A percentile compares a stretch with the other conserved stretches of the same genome.
Conservation (phyloP, 1,140 invertebrate genomes). For the Scaptomyza hsui region DNA sequence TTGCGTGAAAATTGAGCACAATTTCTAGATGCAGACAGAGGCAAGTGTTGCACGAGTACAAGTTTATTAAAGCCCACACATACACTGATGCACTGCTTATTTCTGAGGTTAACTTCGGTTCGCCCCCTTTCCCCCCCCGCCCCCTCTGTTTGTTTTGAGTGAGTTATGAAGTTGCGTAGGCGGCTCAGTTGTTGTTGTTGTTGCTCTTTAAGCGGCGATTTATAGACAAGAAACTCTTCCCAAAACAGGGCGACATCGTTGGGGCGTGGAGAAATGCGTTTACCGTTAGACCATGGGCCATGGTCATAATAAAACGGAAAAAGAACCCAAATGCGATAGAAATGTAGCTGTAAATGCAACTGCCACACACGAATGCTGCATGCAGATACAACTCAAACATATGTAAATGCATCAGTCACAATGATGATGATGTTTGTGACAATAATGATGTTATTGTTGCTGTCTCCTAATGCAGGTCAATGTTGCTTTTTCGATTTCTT, state of each 20-base stretch:
- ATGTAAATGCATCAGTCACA: conserved; percentile 66
- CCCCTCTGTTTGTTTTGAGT: conserved; percentile 58
- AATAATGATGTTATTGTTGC: conserved; percentile 13
- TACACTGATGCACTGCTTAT: conserved; percentile 9
- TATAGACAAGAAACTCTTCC: conserved; percentile 42
- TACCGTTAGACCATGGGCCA: conserved; percentile 60
- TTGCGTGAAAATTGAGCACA: conserved; percentile 75
- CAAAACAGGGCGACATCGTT: conserved; percentile 47
- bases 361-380: conserved; percentile 62
- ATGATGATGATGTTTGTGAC: conserved; percentile 26
- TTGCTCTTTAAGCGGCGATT: conserved; percentile 60
- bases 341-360: conserved; percentile 74
- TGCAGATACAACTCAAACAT: conserved; percentile 39
- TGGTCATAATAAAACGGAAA: conserved; percentile 49
- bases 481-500: conserved; percentile 8
- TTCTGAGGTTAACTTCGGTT: conserved; percentile 34
- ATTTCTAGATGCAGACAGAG: conserved; percentile 63
- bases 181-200: conserved; percentile 25
- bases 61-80: conserved; percentile 35
- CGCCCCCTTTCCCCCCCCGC: background rate
- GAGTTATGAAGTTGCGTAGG: conserved; percentile 78
- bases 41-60: conserved; percentile 26
- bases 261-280: conserved; percentile 54
- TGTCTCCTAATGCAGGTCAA: conserved; percentile 35
- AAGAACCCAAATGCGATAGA: conserved; percentile 37